Conservation (phyloP, 2,888 invertebrate genomes). For the Alentia gelatinosa region DNA sequence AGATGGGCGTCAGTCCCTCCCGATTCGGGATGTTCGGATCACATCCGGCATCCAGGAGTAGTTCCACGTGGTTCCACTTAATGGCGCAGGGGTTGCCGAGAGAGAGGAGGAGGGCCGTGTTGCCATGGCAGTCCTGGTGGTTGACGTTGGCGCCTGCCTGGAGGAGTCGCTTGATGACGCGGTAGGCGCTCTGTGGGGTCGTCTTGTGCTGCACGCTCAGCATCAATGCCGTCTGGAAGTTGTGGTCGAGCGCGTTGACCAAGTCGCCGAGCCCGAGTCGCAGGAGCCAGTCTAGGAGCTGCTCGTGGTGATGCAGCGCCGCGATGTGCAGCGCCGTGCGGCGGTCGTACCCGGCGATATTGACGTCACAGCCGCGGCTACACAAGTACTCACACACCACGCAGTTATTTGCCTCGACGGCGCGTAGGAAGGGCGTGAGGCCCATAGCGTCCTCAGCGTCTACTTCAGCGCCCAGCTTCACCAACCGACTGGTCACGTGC, state of each 20-base stretch:
- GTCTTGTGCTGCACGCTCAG: constrained; percentile 53
- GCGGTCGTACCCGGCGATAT: background rate
- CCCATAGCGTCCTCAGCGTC: constrained; percentile 55
- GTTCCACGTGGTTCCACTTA: constrained; percentile 59
- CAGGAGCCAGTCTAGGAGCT: constrained; percentile 59
- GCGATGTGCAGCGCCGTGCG: constrained; percentile 58
- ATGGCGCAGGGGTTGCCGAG: constrained; percentile 57
- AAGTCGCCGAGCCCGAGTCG: constrained; percentile 3
- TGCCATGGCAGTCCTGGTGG: constrained; percentile 58
- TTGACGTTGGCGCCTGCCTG: constrained; percentile 53
- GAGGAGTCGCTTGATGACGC: constrained; percentile 58
- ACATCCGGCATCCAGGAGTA: constrained; percentile 56
- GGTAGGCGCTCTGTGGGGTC: constrained; percentile 50
- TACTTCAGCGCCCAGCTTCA: constrained; percentile 44
- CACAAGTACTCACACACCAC: constrained; percentile 52
- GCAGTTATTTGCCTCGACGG: constrained; percentile 57
- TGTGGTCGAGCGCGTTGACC: constrained; percentile 41
- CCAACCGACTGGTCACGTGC: background rate
- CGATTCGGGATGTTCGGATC: constrained; percentile 60
- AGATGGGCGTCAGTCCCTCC: constrained; percentile 61
- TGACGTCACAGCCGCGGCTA: constrained; percentile 52
- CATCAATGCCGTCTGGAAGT: constrained; percentile 61
- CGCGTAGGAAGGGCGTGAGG: constrained; percentile 59
- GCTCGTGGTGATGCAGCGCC: constrained; percentile 42
- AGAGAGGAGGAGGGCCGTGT: constrained; percentile 59